Base-by-base conservation (phyloP, 2,797 vertebrate genomes). In the Enteromius anoplus region DNA sequence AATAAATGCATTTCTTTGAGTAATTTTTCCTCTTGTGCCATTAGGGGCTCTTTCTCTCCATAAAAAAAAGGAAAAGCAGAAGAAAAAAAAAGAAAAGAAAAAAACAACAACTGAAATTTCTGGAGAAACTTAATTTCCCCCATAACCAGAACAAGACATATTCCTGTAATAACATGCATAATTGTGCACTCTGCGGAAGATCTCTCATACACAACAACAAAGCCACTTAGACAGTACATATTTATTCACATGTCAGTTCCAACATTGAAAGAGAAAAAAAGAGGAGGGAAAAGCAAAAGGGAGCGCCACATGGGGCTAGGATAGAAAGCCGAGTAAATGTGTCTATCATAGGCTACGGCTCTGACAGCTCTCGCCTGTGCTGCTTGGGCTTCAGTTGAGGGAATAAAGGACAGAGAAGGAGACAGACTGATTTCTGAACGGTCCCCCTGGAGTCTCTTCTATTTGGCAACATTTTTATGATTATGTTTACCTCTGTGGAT, bases 401-500 rank as follows among this genome's bases (percentile, higher is more conserved):
- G 91, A 93, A 93, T 92, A 92, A 88, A 92, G 87, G 85, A 89
- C 81, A 84, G 88, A 92, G 89, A 90, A 80, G 68, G 75, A 88
- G 89, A 90, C 91, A 88, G 89, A 86, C 90, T 93, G 91, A 94
- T 93, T 95, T 90, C 91, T 90, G 91, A 94, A 91, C 82, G 87
- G 86, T 91, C 93, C 93, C 90, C 89, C 93, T 89, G 93, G 93
- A 94, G 91, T 91, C 88, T 87, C 91, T 89, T 93, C 91, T 92
- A 94, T 95, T 94, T 94, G 92, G 91, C 93, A 94, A 95, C 92
- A 93, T 89, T 90, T 89, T 92, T 85, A 91, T 88, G 92, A 95
- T 93, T 94, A 92, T 94, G 93, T 94, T 93, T 95, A 94, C 93
- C 89, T 92, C 92, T 93, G 92, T 83, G 94, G 95, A 93, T 95